Base-by-base conservation (phyloP, 1,140 invertebrate species). In the Apolygus lucorum region DNA sequence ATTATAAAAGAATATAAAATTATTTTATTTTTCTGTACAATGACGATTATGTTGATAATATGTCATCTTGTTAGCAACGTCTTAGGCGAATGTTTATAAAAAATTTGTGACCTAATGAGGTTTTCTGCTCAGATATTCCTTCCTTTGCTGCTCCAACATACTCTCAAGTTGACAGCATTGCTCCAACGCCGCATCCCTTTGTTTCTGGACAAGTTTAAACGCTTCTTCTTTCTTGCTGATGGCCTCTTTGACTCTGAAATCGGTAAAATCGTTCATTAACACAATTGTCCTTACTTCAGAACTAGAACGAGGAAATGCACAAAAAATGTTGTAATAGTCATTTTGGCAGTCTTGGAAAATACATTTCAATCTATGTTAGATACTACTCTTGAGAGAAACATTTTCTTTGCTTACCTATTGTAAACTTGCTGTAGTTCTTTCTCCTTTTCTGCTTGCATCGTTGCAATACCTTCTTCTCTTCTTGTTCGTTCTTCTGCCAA, bases 211-310 rank as follows among this genome's bases (percentile, higher is more conserved):
- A 71, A 88, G 84, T 70, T 85, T 84, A 28, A 91, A 84, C 11
- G 86, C 83, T 25, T 90, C 84, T 76, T 92, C 88, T 79, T 92
- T 92, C 59, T 87, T 85, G 0, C 86, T 84, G 4, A 93, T 83
- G 1, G 90, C 86, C 68, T 91, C 82, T 78, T 90, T 91, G 52
- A 93, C 87, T 74, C 89, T 88, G 73, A 70, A 77, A 78, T 72
- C 28, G 11, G 22, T 21, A 59, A 42, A 17, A 42, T 42, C 17
- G 4, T 8, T 17, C 34, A 42, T 42, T 42, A 42, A n/a, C n/a
- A n/a, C n/a, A n/a, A n/a, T n/a, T n/a, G n/a, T n/a, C n/a, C n/a
- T n/a, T n/a, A n/a, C n/a, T n/a, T n/a, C n/a, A n/a, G n/a, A n/a
- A n/a, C n/a, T n/a, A n/a, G n/a, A n/a, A n/a, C n/a, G n/a, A n/a